Conservation (phyloP, 2,113 vertebrate genomes). For the Thomomys bottae region DNA sequence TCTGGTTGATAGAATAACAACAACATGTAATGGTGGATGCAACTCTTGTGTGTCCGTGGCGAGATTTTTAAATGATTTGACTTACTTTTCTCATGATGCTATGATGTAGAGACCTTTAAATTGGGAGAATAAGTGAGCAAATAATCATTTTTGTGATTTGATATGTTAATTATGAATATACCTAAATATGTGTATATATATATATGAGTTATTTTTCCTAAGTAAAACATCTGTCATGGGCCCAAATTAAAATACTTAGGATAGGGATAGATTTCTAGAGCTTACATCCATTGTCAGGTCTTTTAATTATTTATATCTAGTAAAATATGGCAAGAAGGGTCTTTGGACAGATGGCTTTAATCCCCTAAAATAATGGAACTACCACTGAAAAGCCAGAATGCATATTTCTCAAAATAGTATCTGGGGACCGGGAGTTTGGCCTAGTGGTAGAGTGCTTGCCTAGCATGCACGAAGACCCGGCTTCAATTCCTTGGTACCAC, state of each 20-base stretch:
- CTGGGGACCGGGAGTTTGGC: too few species aligned
- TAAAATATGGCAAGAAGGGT: not conserved
- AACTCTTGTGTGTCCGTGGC: not conserved
- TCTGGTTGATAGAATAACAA: not conserved
- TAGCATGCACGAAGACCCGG: too few species aligned
- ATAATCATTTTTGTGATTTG: not conserved
- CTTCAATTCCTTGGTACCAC: too few species aligned
- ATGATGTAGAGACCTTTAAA: not conserved
- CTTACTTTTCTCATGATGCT: not conserved
- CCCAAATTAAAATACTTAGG: not conserved
- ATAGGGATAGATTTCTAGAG: not conserved
- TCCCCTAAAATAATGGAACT: not conserved
- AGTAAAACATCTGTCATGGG: not conserved
- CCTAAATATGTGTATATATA: not conserved
- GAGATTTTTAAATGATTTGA: not conserved
- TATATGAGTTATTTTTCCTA: not conserved
- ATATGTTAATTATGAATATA: not conserved
- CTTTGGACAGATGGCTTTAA: not conserved
- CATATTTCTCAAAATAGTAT: not conserved
- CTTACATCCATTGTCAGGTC: not conserved
- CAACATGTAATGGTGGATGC: not conserved
- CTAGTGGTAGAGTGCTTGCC: too few species aligned
- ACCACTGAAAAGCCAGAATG: not conserved
- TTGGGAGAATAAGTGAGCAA: too few species aligned
- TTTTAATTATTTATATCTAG: constrained; percentile 18